These are phyloP conservation scores for Labeo catla DNA, from an alignment of 2,113 vertebrate species.

Conservation along the genomic window DNA sequence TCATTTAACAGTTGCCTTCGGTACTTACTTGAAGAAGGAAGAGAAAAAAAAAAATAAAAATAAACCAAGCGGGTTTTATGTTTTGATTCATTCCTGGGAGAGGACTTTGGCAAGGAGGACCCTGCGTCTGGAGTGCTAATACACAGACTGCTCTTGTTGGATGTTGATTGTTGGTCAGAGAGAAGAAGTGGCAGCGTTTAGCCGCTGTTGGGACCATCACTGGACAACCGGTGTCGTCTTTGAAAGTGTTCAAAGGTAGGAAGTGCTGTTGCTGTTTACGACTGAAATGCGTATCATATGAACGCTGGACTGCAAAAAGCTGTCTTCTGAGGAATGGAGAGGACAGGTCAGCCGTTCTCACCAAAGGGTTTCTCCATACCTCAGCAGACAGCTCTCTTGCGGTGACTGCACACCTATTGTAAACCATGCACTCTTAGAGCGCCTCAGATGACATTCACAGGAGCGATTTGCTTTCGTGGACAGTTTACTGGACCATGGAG, in stretches of 20 bases:
- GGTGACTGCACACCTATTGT: background rate
- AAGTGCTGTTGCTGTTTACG: constrained; percentile 2
- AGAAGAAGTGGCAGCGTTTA: constrained; percentile 43
- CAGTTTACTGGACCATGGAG: background rate
- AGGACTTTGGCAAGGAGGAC: constrained; percentile 34
- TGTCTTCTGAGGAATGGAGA: background rate
- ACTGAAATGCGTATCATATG: constrained; percentile 33
- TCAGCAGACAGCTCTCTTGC: background rate
- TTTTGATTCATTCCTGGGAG: constrained; percentile 8
- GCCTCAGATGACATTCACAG: background rate
- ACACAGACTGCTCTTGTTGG: constrained; percentile 54
- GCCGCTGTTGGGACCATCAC: constrained; percentile 52
- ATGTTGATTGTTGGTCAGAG: constrained; percentile 56
- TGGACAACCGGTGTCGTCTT: constrained; percentile 39
- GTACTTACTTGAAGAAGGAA: background rate
- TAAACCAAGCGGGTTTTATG: background rate
- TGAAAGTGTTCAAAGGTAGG: constrained; percentile 53
- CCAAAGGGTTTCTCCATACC: background rate
- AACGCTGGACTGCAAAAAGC: background rate
- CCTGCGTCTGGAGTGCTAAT: constrained; percentile 47
- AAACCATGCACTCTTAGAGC: background rate
- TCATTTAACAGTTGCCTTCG: constrained; percentile 30
- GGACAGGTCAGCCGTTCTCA: constrained; percentile 16
- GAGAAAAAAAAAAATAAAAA: background rate
- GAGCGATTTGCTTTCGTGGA: background rate